Base-by-base conservation (phyloP, 2,888 invertebrate genomes). In the Nymphalis urticae region DNA sequence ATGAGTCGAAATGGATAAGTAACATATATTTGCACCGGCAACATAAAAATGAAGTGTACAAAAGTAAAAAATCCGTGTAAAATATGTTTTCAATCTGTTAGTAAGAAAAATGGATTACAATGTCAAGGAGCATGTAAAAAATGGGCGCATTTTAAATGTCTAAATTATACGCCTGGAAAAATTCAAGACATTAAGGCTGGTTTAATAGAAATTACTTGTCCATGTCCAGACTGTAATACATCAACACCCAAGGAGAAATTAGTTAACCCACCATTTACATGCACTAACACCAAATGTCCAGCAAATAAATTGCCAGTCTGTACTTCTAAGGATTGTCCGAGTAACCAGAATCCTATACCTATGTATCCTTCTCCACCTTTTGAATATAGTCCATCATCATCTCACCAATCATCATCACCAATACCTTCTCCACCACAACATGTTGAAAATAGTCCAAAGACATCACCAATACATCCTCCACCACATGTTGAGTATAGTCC, bases 131-230 rank as follows among this genome's bases (percentile, higher is more conserved):
- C 82, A 27, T 88, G 88, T 65, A 78, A 78, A 50, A 85, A 80
- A 75, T 88, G 88, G 88, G 81, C 80, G 0, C 88, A 88, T 72
- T 88, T 53, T 74, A 77, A 77, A 53, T 88, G 88, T 67, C 68
- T 88, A 0, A 78, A 82, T 51, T 87, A 79, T 48, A 82, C 82
- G 0, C 84, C 84, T 8, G 84, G 82, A 0, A 86, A 83, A 74
- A 84, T 88, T 24, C 71, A 80, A 4, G 84, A 88, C 42, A 82
- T 88, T 47, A 85, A 84, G 72, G 76, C 79, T 3, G 87, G 86
- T 1, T 24, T 79, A 2, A 77, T 87, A n/a, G 79, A 76, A 73
- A 73, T 87, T 0, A 79, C 75, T 3, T 88, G 88, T 17, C 86
- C 88, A 0, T 88, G 88, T 48, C 84, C 85, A 0, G 82, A 82